These are phyloP conservation scores for Scylla paramamosain DNA, from an alignment of 1,140 invertebrate genomes.

Conservation along the genomic window DNA sequence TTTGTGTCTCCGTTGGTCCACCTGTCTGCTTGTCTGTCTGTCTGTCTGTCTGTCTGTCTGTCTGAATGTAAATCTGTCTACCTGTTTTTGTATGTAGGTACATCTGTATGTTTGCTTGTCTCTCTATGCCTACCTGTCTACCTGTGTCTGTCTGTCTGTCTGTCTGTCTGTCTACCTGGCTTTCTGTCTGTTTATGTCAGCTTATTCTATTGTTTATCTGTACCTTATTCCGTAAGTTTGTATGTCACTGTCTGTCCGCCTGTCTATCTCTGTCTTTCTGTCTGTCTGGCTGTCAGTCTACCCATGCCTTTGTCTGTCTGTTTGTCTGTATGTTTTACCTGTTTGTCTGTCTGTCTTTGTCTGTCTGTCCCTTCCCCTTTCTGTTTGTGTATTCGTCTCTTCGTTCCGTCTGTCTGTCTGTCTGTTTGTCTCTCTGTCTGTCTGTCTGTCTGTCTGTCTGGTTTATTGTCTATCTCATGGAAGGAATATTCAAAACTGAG, in stretches of 20 bases:
- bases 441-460: neutral
- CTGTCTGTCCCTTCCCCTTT: neutral
- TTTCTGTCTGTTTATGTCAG: too few relatives aligned
- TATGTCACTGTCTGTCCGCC: neutral
- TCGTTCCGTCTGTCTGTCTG: neutral
- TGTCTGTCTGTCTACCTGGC: neutral
- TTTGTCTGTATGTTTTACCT: neutral
- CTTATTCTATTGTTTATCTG: too few relatives aligned
- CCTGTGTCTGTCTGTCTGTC: neutral
- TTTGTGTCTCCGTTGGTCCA: too few relatives aligned
- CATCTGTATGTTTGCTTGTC: too few relatives aligned
- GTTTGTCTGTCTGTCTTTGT: too few relatives aligned
- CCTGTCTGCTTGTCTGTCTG: too few relatives aligned
- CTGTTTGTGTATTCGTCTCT: too few relatives aligned
- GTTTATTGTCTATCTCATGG: neutral
- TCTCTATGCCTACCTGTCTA: too few relatives aligned
- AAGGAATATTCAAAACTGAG: neutral
- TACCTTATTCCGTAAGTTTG: neutral
- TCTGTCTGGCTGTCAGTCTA: neutral
- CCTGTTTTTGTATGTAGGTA: too few relatives aligned
- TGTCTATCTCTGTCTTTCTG: too few relatives aligned
- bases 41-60: neutral
- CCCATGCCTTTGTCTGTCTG: neutral
- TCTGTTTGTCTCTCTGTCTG: neutral
- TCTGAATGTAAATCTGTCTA: too few relatives aligned